Evolutionary conservation across 2,797 vertebrate species (phyloP), one percentile per base, ranked within the genome.

Genomic region (Coracias cyanogaster): DNA sequence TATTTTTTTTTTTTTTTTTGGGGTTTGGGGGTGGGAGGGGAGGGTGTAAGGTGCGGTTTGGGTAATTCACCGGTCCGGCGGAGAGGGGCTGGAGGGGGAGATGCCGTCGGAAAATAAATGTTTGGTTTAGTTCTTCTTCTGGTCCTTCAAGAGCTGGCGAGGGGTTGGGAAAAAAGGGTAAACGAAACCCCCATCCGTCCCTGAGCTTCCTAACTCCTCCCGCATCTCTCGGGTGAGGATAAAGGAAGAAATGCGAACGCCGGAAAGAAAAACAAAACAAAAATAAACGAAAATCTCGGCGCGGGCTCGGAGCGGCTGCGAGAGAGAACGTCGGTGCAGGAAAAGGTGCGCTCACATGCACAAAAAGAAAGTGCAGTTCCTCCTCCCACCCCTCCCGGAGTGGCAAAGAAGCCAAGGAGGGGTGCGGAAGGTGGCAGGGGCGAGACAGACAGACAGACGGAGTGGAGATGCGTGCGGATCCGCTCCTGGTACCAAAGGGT

Each of bases 401-500:
- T 22, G 95, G 94, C 92, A 82, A 61, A 57, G 91, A 54, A 87
- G 96, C 91, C 20, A 90, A 97, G 96, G 90, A 95, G 93, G 94
- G 91, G 48, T 26, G 90, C 26, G 19, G 93, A 91, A 89, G 93
- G 94, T 95, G 95, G 76, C 78, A 95, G 94, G 72, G 33, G 73
- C n/a, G 89, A 79, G 62, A 80, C 79, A 92, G n/a, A 74, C 65
- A 33, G 86, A 77, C 60, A 83, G 95, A 85, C 19, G 67, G 82
- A 89, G 78, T 29, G 3, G 95, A 89, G 88, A 96, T 67, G 43
- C n/a, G 84, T 71, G 90, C 33, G 84, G 96, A 94, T 96, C 88
- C 90, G 94, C 98, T 98, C 97, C 97, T 97, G 97, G 95, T 98
- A 98, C 98, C 98, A 96, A 98, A 94, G 93, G 83, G 97, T 96